Base-by-base conservation (phyloP, 1,140 invertebrate genomes). In the Bacillus rossius region DNA sequence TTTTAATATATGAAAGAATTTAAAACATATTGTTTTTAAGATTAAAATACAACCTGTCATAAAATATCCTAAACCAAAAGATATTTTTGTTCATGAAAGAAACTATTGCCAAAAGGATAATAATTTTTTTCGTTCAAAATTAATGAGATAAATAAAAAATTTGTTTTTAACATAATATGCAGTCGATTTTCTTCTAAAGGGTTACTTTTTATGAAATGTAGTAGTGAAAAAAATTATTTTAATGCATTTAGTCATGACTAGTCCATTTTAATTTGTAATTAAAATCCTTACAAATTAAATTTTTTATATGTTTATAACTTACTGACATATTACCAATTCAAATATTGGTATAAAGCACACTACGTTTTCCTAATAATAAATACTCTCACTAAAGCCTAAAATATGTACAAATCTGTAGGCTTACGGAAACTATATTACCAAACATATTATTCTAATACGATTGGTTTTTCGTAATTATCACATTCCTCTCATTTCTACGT, bases 401-500 rank as follows among this genome's bases (percentile, higher is more conserved):
- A 20, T 17, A 10, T 34, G 16, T 23, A 2, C 17, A 20, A 13
- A 43, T 14, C 20, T 54, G 52, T 54, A 54, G 52, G 52, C 52
- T 54, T 54, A 54, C 7, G 52, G 52, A 54, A 54, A 54, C 52
- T 54, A 43, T 54, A 7, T 34, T 2, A 54, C 37, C 37, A 54
- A 54, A 41, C 52, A 50, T 42, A 5, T 42, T 14, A 40, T 41
- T 13, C 16, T 42, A 2, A 41, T n/a, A 50, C 19, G 20, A 54
- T 16, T 54, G 37, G 3, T 42, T 54, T 40, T 23, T 40, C 34
- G 17, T 40, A 29, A 17, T 41, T 34, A 54, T 42, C 37, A 54
- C 25, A 26, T 43, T 29, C 37, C 26, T 50, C 19, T 48, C 26
- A 48, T 1, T 23, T 22, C 0, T 25, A 25, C 14, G n/a, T 48